Percentiles rank a stretch among this genome's conserved stretches.
phyloP scores from a whole-genome alignment of 2,113 vertebrate genomes.

The Gyps fulvus region DNA sequence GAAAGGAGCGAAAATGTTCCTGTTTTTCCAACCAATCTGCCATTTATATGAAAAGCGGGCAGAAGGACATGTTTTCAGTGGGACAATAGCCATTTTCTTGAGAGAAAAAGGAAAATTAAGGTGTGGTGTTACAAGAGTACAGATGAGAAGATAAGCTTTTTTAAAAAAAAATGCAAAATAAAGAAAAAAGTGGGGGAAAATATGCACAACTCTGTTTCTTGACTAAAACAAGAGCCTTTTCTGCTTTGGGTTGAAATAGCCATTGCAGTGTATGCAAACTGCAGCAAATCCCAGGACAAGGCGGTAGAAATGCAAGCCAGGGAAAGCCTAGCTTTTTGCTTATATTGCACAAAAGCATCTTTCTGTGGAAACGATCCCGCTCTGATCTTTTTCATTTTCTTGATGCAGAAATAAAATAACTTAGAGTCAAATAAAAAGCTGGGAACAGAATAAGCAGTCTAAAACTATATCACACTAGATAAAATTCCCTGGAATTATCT shows the following conservation, averaged over 20 bases:
- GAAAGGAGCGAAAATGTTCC: constrained; percentile 36
- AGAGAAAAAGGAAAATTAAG: not conserved
- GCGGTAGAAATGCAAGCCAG: not conserved
- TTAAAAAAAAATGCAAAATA: not conserved
- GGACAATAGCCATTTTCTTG: not conserved
- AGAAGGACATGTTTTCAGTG: not conserved
- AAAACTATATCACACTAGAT: constrained; percentile 32
- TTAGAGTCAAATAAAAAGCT: constrained; percentile 40
- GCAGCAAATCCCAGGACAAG: constrained; percentile 6
- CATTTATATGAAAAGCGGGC: not conserved
- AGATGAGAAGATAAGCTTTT: not conserved
- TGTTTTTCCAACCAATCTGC: constrained; percentile 2
- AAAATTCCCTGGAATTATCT: constrained; percentile 43
- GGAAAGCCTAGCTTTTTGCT: not conserved
- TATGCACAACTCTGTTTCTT: not conserved
- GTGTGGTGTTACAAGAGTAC: not conserved
- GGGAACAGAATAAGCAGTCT: constrained; percentile 38
- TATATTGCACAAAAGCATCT: not conserved
- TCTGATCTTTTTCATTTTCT: constrained; percentile 17
- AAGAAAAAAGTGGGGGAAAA: not conserved
- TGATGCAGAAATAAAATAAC: constrained; percentile 2
- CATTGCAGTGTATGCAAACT: not conserved
- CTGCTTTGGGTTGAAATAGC: not conserved
- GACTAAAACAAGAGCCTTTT: not conserved
- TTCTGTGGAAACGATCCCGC: not conserved